phyloP scores from a whole-genome alignment of 2,888 invertebrate genomes.

The Dynastes grantii region DNA sequence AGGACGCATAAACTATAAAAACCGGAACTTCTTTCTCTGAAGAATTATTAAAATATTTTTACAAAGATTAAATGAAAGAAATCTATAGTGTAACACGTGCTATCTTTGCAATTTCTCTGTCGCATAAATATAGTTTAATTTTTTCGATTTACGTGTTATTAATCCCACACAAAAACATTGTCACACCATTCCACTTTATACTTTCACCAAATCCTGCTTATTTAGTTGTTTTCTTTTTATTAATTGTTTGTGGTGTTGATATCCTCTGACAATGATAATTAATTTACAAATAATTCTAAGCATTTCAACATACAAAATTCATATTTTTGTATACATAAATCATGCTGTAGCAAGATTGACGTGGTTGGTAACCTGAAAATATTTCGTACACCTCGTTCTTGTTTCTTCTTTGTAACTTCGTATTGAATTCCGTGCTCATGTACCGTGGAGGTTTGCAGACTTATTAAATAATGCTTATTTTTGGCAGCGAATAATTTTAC shows the following conservation, averaged over 20 bases:
- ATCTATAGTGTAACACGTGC: background rate
- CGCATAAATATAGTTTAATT: background rate
- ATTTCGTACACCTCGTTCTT: background rate
- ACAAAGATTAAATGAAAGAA: too few species aligned
- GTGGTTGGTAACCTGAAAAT: background rate
- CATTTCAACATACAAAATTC: too few species aligned
- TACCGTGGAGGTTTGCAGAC: background rate
- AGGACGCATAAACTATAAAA: too few species aligned
- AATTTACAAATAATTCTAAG: too few species aligned
- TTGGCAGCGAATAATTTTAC: too few species aligned
- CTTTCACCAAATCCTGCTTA: slow-evolving; percentile 2
- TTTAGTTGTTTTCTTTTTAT: background rate
- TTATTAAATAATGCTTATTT: too few species aligned
- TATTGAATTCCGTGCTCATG: slow-evolving; percentile 1
- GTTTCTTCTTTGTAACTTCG: background rate
- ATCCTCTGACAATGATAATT: too few species aligned
- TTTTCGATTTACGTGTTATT: background rate
- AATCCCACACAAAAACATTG: background rate
- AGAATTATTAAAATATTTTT: too few species aligned
- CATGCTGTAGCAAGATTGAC: too few species aligned
- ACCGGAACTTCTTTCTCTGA: too few species aligned
- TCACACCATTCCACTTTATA: background rate
- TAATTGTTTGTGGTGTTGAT: background rate
- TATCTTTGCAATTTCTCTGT: slow-evolving; percentile 4
- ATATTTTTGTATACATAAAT: too few species aligned